Evolutionary conservation across 2,888 invertebrate species (phyloP), one percentile per base, ranked within the genome.

Genomic region (Campoplex capitator): DNA sequence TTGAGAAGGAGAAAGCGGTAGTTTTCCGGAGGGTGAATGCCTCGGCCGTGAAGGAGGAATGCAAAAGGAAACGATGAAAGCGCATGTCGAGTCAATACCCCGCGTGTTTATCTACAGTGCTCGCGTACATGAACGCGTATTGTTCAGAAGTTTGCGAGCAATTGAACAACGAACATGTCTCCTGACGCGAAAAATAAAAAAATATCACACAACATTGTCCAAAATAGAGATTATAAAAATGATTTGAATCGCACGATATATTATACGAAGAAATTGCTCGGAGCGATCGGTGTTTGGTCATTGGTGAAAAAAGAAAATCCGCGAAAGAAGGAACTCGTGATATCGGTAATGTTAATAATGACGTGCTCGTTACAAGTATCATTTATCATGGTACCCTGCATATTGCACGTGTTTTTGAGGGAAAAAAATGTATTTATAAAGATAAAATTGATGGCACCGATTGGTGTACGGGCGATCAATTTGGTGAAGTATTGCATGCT

Each of bases 241-340:
- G 83, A 84, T 38, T 18, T 84, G 4, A 18, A 16, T 56, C 78
- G 38, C 3, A 48, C 65, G 7, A 16, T 73, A 16, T 78, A 71
- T 13, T 68, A 78, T 54, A 78, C 78, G 3, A 51, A 38, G 42
- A 54, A 35, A 38, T 35, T 78, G 28, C 78, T 78, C 23, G 56
- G 28, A 8, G 42, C 68, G 32, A 70, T 79, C 56, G 85, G 85
- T 65, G 73, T 85, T 7, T 85, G 85, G 84, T 65, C 70, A 45
- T 28, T 80, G 48, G 58, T 84, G 3, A 68, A 45, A 11, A 68
- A 45, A 11, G 75, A 58, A 67, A 75, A 76, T 71, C 68, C 83
- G 28, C 62, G 42, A 38, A 77, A 58, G 51, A 54, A 6, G 45
- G 35, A 82, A 38, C 58, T 67, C 42, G 56, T 35, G 42, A 13